A percentile compares a stretch with the other conserved stretches of the same genome.
phyloP scores from a whole-genome alignment of 37 sponge, comb jelly and placozoan species.

The Trichoplax adhaerens region DNA sequence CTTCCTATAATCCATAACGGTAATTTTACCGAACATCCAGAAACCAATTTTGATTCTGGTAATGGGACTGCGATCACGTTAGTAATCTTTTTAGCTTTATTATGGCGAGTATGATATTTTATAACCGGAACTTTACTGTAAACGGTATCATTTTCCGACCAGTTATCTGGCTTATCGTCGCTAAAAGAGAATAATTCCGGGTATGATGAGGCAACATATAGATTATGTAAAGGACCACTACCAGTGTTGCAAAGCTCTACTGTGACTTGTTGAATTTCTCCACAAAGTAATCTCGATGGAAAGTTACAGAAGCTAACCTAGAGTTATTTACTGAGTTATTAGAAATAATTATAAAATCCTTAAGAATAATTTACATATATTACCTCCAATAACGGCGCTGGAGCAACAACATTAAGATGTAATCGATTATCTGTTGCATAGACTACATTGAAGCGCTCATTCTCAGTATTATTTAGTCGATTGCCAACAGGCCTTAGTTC shows the following conservation, averaged over 20 bases:
- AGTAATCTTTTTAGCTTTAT: too few species aligned
- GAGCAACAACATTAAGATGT: constrained; percentile 37
- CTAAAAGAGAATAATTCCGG: constrained; percentile 7
- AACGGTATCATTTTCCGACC: too few species aligned
- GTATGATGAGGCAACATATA: constrained; percentile 27
- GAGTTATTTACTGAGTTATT: constrained; percentile 3
- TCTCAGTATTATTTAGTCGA: constrained; percentile 34
- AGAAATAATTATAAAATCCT: constrained; percentile 9
- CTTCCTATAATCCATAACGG: too few species aligned
- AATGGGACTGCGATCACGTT: too few species aligned
- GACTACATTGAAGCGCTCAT: constrained; percentile 16
- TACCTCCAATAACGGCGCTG: constrained; percentile 53
- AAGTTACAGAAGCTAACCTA: constrained; percentile 11
- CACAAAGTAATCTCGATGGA: constrained; percentile 19
- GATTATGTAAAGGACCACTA: constrained; percentile 25
- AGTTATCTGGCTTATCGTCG: too few species aligned
- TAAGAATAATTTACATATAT: constrained; percentile 1
- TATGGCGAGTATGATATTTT: too few species aligned
- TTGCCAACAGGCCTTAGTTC: constrained; percentile 24
- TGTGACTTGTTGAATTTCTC: constrained; percentile 26
- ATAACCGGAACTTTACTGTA: too few species aligned
- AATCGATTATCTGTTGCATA: constrained; percentile 55
- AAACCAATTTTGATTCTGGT: too few species aligned
- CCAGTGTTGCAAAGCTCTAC: constrained; percentile 39
- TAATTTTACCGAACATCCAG: too few species aligned